A percentile compares a stretch with the other conserved stretches of the same genome.
These are phyloP conservation scores for Muscicapa striata DNA, from an alignment of 2,797 vertebrate genomes.

Conservation along the genomic window DNA sequence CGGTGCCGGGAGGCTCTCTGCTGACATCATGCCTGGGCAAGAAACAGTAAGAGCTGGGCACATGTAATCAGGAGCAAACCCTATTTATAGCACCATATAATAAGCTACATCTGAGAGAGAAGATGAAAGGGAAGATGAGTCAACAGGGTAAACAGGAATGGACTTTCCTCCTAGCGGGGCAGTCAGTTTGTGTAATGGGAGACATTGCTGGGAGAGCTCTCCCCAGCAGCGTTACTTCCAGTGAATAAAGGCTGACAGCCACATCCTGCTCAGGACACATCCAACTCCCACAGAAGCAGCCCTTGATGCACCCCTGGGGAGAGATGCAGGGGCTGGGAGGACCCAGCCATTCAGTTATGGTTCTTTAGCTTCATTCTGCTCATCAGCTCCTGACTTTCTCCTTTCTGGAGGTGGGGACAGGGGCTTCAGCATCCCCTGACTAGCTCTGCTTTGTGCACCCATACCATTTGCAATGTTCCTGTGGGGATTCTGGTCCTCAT, in stretches of 20 bases:
- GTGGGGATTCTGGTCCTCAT: background rate
- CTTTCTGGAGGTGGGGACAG: background rate
- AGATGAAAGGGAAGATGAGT: constrained; percentile 38
- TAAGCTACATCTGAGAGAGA: constrained; percentile 4
- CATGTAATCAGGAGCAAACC: background rate
- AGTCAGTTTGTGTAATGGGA: background rate
- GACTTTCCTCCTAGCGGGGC: background rate
- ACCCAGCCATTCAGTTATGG: background rate
- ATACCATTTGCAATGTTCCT: background rate
- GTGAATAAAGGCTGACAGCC: background rate
- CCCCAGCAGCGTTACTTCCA: background rate
- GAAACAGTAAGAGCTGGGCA: background rate
- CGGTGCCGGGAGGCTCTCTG: background rate
- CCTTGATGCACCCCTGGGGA: accelerated
- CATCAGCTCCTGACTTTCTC: background rate
- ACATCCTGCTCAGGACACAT: background rate
- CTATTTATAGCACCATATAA: constrained; percentile 44
- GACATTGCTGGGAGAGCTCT: background rate
- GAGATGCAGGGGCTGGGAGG: background rate
- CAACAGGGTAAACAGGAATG: background rate
- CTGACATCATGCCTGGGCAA: background rate
- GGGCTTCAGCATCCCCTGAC: background rate
- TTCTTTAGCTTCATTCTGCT: background rate
- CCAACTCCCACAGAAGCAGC: background rate
- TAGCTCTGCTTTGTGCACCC: background rate